Percentiles rank a stretch among this genome's conserved stretches.
Conservation (phyloP, 2,113 vertebrate species). For the Ariopsis seemanni region DNA sequence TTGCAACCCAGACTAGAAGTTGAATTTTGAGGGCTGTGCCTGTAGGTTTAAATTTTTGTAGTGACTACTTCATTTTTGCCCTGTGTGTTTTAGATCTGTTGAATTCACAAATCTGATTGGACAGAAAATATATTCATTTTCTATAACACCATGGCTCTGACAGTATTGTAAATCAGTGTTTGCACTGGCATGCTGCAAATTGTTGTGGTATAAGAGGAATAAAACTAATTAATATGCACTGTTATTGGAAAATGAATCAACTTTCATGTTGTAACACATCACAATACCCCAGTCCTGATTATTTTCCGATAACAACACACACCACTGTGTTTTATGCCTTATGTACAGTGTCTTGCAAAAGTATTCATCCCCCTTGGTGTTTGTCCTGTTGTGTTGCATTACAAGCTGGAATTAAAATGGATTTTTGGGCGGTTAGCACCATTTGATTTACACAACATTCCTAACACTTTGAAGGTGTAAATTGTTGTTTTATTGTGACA, state of each 20-base stretch:
- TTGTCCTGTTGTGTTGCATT: too few relatives aligned
- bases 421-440: too few relatives aligned
- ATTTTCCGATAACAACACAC: background rate
- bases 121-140: background rate
- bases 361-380: too few relatives aligned
- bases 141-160: background rate
- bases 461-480: too few relatives aligned
- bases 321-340: too few relatives aligned
- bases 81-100: background rate
- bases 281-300: background rate
- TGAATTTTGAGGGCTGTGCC: background rate
- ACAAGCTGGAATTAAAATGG: too few relatives aligned
- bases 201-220: background rate
- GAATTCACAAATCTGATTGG: background rate
- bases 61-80: background rate
- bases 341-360: too few relatives aligned
- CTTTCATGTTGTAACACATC: background rate
- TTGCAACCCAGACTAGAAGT: background rate
- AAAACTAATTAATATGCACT: background rate
- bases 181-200: background rate
- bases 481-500: too few relatives aligned
- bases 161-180: background rate
- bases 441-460: too few relatives aligned
- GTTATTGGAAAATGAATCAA: background rate
- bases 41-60: background rate